phyloP scores from a whole-genome alignment of 2,797 vertebrate genomes.

The Mustela erminea region DNA sequence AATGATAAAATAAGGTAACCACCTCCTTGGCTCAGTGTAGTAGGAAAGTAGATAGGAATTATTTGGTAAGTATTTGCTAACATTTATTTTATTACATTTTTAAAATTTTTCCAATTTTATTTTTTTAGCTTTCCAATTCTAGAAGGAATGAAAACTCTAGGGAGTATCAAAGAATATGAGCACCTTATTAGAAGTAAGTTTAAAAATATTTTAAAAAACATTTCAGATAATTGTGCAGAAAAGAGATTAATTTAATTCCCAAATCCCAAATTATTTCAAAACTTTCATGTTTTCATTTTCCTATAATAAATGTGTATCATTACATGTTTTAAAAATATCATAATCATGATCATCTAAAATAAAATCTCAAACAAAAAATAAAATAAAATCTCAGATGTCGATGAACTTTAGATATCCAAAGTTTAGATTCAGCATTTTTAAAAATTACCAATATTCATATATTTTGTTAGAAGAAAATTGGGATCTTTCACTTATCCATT shows the following conservation, averaged over 20 bases:
- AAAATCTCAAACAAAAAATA: not conserved
- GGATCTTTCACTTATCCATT: not conserved
- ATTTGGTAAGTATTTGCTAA: not conserved
- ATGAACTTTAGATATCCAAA: not conserved
- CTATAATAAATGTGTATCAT: not conserved
- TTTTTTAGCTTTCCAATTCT: not conserved
- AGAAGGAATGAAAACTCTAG: not conserved
- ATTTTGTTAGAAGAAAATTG: not conserved
- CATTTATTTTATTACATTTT: not conserved
- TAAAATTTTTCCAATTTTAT: not conserved
- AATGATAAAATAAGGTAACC: not conserved
- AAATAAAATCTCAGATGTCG: not conserved
- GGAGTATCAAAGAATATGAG: constrained; percentile 1
- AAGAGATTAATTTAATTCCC: not conserved
- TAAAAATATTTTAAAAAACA: not conserved
- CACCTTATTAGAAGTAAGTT: constrained; percentile 39
- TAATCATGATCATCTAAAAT: not conserved
- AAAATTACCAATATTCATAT: not conserved
- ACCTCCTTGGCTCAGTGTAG: not conserved
- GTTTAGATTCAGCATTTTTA: not conserved
- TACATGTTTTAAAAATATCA: not conserved
- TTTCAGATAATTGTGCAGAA: not conserved
- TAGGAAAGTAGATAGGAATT: not conserved
- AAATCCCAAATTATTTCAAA: not conserved
- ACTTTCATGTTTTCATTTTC: not conserved